Evolutionary conservation across 2,113 vertebrate species (phyloP).

Genomic region (Nothocercus julius): DNA sequence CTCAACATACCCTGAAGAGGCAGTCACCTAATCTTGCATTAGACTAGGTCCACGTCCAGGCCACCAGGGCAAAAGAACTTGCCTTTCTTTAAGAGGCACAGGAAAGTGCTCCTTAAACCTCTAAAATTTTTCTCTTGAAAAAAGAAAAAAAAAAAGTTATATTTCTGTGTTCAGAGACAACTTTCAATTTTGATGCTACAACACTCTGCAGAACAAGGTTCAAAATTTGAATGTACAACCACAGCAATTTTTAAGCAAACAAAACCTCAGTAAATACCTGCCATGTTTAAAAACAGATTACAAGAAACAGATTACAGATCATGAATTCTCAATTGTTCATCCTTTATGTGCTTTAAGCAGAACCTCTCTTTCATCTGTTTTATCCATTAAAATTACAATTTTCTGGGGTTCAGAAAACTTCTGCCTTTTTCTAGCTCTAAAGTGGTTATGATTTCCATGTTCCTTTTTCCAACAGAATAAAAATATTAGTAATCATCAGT

Average conservation of each 20-base stretch:
- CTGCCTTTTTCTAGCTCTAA: background rate
- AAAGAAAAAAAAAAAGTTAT: too few relatives aligned
- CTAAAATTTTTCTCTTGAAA: background rate
- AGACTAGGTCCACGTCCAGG: background rate
- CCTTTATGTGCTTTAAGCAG: background rate
- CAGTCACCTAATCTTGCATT: accelerated
- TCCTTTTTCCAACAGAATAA: background rate
- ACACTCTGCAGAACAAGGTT: background rate
- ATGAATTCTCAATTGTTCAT: background rate
- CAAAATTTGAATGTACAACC: background rate
- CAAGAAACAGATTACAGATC: background rate
- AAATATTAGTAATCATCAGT: background rate
- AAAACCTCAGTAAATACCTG: conserved; percentile 6
- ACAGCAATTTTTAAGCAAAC: conserved; percentile 3
- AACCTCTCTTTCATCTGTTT: background rate
- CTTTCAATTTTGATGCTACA: background rate
- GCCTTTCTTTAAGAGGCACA: background rate
- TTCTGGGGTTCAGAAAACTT: background rate
- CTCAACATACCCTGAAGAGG: background rate
- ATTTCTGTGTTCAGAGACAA: background rate
- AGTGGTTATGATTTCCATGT: background rate
- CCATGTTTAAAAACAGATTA: background rate
- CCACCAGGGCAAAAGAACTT: background rate
- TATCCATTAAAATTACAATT: background rate
- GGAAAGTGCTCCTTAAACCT: background rate